These are phyloP conservation scores for Eurystomus glaucurus DNA, from an alignment of 2,797 vertebrate genomes.

Conservation along the genomic window DNA sequence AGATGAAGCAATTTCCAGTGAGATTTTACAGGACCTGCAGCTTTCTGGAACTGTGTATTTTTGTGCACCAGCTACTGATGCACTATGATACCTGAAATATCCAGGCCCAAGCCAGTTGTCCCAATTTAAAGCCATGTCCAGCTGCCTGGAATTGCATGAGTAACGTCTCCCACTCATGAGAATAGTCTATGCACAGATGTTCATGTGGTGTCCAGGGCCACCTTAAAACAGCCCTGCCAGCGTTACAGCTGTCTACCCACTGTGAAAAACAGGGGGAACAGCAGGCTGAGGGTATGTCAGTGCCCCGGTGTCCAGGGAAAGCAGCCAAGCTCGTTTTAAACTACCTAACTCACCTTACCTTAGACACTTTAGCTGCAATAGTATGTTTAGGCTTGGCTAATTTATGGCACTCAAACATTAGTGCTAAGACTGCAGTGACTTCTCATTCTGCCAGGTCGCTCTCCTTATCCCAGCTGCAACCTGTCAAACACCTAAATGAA, in stretches of 20 bases:
- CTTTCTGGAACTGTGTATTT: not conserved
- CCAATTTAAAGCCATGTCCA: not conserved
- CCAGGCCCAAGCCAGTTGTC: not conserved
- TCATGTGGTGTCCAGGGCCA: not conserved
- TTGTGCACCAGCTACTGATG: not conserved
- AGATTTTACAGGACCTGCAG: not conserved
- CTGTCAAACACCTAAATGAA: not conserved
- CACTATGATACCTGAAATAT: not conserved
- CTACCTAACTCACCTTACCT: not conserved
- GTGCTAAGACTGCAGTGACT: not conserved
- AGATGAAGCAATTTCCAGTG: not conserved
- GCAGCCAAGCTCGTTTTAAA: not conserved
- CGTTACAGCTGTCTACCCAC: not conserved
- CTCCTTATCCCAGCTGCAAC: not conserved
- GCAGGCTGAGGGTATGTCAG: not conserved
- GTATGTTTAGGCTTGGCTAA: not conserved
- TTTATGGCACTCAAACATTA: not conserved
- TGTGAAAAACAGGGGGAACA: not conserved
- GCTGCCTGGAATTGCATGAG: not conserved
- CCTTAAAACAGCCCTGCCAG: not conserved
- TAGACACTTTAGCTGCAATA: not conserved
- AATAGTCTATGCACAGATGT: not conserved
- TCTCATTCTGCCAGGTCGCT: not conserved
- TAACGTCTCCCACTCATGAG: rapidly evolving
- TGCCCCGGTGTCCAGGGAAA: not conserved